A percentile compares a stretch with the other conserved stretches of the same genome.
phyloP scores from a whole-genome alignment of 2,113 vertebrate species.

The Myrmecobius fasciatus region DNA sequence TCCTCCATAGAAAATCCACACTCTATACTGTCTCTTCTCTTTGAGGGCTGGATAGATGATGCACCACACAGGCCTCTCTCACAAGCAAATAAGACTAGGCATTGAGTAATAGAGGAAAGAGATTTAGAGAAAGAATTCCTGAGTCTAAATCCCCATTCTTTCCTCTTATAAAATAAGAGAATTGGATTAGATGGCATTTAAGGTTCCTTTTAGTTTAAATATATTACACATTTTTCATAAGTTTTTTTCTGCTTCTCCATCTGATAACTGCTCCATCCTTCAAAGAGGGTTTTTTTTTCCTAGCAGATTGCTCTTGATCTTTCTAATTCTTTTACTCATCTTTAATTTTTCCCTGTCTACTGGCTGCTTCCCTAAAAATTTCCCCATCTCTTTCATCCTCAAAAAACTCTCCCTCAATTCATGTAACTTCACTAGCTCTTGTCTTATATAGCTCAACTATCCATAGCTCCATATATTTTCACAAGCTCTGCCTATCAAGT shows the following conservation, averaged over 20 bases:
- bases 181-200: neutral
- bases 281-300: neutral
- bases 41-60: too few species aligned
- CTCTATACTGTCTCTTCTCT: too few species aligned
- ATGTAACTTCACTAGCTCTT: neutral
- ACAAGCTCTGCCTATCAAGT: neutral
- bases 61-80: too few species aligned
- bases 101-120: neutral
- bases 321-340: neutral
- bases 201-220: neutral
- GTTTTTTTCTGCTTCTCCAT: neutral
- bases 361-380: neutral
- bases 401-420: neutral
- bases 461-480: neutral
- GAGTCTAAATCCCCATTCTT: neutral
- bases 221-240: neutral
- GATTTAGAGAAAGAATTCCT: neutral
- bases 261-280: neutral
- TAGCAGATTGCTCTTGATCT: neutral
- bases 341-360: neutral
- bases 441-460: neutral
- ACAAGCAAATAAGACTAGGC: neutral
- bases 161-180: neutral
- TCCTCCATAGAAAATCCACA: too few species aligned
- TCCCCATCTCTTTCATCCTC: neutral